These are phyloP conservation scores for Erpobdella octoculata DNA, from an alignment of 2,888 invertebrate species.

Conservation along the genomic window DNA sequence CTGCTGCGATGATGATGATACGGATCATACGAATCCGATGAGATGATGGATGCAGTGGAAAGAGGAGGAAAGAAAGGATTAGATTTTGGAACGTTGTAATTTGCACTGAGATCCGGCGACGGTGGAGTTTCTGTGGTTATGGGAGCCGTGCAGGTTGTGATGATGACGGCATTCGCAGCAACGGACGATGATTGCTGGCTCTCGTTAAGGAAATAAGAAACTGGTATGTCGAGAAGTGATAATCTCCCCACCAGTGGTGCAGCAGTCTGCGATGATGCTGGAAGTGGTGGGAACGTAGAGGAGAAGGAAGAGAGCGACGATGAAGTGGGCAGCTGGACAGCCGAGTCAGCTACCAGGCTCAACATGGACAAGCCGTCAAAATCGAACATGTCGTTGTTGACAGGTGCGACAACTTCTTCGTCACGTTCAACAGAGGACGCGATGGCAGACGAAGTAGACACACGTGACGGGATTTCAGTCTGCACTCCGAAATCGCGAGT, in stretches of 20 bases:
- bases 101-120: constrained; percentile 33
- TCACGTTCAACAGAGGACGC: not conserved
- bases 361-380: not conserved
- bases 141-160: not conserved
- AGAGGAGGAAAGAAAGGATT: not conserved
- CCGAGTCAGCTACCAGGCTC: not conserved
- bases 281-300: not conserved
- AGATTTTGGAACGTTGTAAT: constrained; percentile 35
- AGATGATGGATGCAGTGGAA: not conserved
- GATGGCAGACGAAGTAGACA: not conserved
- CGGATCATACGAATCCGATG: not conserved
- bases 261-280: not conserved
- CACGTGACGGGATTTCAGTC: not conserved
- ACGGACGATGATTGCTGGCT: not conserved
- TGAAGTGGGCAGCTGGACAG: not conserved
- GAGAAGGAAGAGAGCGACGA: no score
- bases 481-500: not conserved
- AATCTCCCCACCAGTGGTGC: not conserved
- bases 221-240: constrained; percentile 3
- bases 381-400: not conserved
- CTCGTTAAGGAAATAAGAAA: not conserved
- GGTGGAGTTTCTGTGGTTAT: not conserved
- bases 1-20: not conserved
- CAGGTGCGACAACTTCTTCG: not conserved
- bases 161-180: no score